Conservation (phyloP, 2,797 vertebrate genomes). For the Ctenopoma multispine region DNA sequence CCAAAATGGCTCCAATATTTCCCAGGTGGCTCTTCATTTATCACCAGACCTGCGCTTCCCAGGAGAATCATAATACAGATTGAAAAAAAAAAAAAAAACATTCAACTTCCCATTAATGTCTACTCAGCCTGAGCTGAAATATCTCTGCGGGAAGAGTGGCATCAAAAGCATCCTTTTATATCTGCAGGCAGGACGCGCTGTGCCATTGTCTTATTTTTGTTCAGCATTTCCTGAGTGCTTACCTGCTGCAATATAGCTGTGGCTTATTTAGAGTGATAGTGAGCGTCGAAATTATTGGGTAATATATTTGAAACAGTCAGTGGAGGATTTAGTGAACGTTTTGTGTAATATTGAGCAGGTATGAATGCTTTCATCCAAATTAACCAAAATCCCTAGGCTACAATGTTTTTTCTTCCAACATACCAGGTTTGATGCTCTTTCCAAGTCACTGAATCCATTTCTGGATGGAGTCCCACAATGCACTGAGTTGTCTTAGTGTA, state of each 20-base stretch:
- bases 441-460: neutral
- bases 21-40: conserved; percentile 75
- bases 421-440: neutral
- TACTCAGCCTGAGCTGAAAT: conserved; percentile 58
- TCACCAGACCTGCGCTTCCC: conserved; percentile 57
- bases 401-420: too few relatives aligned
- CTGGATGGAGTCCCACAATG: neutral
- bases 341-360: neutral
- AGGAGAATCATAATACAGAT: conserved; percentile 61
- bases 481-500: neutral
- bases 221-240: conserved; percentile 16
- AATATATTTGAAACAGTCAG: neutral
- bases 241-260: neutral
- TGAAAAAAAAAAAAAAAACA: conserved; percentile 33
- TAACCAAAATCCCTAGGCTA: neutral
- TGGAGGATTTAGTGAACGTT: neutral
- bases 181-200: conserved; percentile 8
- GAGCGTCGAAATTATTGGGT: neutral
- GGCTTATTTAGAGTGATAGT: neutral
- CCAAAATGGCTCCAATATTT: conserved; percentile 74
- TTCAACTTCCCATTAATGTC: conserved; percentile 56
- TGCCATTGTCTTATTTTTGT: conserved; percentile 47
- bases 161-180: conserved; percentile 48
- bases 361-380: conserved; percentile 7
- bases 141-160: conserved; percentile 44